Conservation (phyloP, 2,797 vertebrate species). For the Enoplosus armatus region DNA sequence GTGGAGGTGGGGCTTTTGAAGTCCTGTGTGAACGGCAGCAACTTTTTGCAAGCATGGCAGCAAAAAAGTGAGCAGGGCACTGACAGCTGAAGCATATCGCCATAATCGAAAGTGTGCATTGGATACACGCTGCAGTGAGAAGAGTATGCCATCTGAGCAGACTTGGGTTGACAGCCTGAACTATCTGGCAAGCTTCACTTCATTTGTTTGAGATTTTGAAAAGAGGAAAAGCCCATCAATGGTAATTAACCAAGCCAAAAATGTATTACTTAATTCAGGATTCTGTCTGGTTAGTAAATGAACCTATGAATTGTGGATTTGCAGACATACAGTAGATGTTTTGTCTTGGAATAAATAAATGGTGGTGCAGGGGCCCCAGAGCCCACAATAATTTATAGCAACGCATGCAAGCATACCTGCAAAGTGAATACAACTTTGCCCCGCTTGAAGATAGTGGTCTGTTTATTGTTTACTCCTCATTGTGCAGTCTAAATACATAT, state of each 20-base stretch:
- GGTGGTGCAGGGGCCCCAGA: slow-evolving; percentile 2
- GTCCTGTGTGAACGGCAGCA: neutral
- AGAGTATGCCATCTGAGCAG: neutral
- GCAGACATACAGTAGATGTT: neutral
- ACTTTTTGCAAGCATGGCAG: neutral
- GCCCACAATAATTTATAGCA: slow-evolving; percentile 29
- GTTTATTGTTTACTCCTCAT: slow-evolving; percentile 57
- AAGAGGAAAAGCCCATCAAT: slow-evolving; percentile 7
- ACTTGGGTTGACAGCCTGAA: neutral
- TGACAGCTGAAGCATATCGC: neutral
- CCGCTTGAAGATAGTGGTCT: slow-evolving; percentile 27
- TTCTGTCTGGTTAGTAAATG: neutral
- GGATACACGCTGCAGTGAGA: neutral
- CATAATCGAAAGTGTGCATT: neutral
- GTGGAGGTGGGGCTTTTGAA: neutral
- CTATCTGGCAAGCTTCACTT: neutral
- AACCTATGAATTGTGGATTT: neutral
- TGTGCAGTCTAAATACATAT: slow-evolving; percentile 64
- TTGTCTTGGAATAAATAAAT: slow-evolving; percentile 32
- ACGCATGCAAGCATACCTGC: slow-evolving; percentile 12
- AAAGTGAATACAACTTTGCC: slow-evolving; percentile 17
- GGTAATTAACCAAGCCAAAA: slow-evolving; percentile 2
- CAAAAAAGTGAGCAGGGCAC: neutral
- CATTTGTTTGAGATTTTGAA: neutral
- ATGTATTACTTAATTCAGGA: neutral